phyloP scores from a whole-genome alignment of 2,113 vertebrate genomes.

The Leuciscus idus region DNA sequence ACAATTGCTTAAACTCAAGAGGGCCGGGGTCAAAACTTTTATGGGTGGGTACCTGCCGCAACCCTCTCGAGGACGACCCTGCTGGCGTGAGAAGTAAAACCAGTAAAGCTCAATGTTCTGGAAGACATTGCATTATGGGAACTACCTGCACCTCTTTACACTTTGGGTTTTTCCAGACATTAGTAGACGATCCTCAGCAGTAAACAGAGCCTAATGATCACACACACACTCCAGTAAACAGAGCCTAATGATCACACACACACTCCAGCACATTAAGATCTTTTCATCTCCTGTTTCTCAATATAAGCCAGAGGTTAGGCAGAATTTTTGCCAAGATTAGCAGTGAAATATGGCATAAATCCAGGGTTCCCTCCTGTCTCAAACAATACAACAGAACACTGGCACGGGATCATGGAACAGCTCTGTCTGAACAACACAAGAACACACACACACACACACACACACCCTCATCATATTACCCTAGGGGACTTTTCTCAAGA shows the following conservation, averaged over 20 bases:
- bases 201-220: constrained; percentile 9
- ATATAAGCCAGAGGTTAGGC: constrained; percentile 28
- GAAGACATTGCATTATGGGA: not conserved
- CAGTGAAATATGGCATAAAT: constrained; percentile 59
- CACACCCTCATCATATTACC: constrained; percentile 44
- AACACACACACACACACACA: constrained; percentile 43
- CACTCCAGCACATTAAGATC: constrained; percentile 25
- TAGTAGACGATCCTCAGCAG: not conserved
- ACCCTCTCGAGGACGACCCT: not conserved
- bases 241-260: constrained; percentile 28
- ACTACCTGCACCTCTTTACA: constrained; percentile 2
- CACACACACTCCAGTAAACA: too few species aligned
- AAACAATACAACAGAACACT: constrained; percentile 66
- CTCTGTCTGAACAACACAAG: constrained; percentile 25
- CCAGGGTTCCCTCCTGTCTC: constrained; percentile 58
- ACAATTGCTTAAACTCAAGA: not conserved
- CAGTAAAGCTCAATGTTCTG: not conserved
- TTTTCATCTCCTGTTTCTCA: constrained; percentile 10
- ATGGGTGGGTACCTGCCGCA: not conserved
- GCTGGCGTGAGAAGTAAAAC: not conserved
- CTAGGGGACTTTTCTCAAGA: not conserved
- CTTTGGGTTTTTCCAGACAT: not conserved
- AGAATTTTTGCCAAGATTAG: constrained; percentile 39
- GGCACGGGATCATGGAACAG: constrained; percentile 51
- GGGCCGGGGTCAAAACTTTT: not conserved